Evolutionary conservation across 2,797 vertebrate genomes (phyloP).

Genomic region (Periparus ater): DNA sequence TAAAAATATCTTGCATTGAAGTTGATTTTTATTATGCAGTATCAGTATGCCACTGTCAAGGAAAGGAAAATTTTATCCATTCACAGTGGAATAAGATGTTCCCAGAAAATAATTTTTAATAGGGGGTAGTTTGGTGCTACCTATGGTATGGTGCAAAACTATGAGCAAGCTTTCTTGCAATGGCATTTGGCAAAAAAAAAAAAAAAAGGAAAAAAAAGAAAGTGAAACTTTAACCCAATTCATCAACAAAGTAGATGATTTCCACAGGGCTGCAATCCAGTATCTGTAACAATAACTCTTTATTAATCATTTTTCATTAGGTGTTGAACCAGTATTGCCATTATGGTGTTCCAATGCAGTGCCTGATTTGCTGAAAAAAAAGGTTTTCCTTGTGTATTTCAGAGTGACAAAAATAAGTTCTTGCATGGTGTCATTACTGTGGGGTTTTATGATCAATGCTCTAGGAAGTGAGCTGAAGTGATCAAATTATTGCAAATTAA

Average conservation of each 20-base stretch:
- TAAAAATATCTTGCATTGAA: neutral
- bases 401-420: neutral
- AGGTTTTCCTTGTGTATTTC: neutral
- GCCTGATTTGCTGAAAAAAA: neutral
- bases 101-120: neutral
- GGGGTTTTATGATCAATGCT: neutral
- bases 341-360: neutral
- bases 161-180: neutral
- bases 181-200: neutral
- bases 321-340: neutral
- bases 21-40: neutral
- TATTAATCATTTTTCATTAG: neutral
- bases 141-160: too few species aligned
- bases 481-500: constrained; percentile 29
- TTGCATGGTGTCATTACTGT: neutral
- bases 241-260: neutral
- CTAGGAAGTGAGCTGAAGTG: neutral
- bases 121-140: neutral
- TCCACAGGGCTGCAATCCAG: neutral
- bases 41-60: neutral
- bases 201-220: neutral
- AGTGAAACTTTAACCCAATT: neutral
- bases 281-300: neutral
- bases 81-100: neutral
- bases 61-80: neutral